These are phyloP conservation scores for Anguilla pacifica DNA, from an alignment of 2,797 vertebrate species.

Conservation along the genomic window DNA sequence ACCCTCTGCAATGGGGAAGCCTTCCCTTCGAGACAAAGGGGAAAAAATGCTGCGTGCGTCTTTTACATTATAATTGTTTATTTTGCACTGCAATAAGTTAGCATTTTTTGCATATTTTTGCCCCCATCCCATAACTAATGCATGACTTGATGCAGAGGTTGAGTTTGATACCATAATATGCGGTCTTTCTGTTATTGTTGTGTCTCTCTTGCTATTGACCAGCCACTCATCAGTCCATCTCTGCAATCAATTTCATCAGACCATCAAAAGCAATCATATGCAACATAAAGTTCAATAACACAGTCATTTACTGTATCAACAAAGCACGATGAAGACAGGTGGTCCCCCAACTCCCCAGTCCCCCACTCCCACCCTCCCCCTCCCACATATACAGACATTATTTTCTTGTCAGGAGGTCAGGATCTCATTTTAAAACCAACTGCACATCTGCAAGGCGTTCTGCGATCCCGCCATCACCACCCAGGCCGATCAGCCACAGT, in stretches of 20 bases:
- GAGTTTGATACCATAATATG: background rate
- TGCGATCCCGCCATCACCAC: background rate
- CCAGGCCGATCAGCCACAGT: background rate
- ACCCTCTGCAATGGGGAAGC: too few species aligned
- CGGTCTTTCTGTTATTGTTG: background rate
- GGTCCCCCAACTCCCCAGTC: background rate
- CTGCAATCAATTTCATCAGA: slow-evolving; percentile 26
- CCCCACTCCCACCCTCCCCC: background rate
- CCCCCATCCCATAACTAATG: background rate
- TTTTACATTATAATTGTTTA: too few species aligned
- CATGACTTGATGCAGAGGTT: background rate
- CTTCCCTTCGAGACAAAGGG: too few species aligned
- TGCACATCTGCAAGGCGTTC: background rate
- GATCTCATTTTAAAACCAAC: background rate
- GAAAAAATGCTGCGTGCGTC: too few species aligned
- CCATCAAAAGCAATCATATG: slow-evolving; percentile 5
- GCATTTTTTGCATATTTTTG: too few species aligned
- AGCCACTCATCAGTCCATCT: slow-evolving; percentile 3
- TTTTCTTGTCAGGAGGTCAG: background rate
- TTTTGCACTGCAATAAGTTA: too few species aligned
- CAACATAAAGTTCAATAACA: slow-evolving; percentile 1
- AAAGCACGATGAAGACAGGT: background rate
- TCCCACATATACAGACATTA: background rate
- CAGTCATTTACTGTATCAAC: background rate
- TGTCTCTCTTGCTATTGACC: background rate